phyloP scores from a whole-genome alignment of 2,113 vertebrate species.

The Philantomba maxwellii region DNA sequence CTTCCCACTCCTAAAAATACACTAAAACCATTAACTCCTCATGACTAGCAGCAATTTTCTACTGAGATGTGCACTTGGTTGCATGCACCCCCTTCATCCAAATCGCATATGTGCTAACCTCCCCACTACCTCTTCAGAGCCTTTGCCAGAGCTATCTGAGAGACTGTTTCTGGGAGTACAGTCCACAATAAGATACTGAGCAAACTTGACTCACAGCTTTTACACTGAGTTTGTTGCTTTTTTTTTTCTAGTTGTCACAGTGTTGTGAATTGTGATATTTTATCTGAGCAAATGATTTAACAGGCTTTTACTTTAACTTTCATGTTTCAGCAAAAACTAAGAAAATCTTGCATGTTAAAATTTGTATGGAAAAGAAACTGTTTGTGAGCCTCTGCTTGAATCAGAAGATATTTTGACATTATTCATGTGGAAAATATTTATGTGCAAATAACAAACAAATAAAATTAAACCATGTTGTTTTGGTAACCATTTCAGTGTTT shows the following conservation, averaged over 20 bases:
- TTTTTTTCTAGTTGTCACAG: neutral
- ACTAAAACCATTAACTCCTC: neutral
- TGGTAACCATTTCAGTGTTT: constrained; percentile 26
- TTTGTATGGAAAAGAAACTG: neutral
- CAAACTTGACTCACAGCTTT: neutral
- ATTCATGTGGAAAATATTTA: constrained; percentile 71
- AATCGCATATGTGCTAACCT: neutral
- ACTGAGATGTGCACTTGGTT: neutral
- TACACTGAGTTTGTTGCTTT: neutral
- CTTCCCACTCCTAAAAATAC: neutral
- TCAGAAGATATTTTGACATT: constrained; percentile 47
- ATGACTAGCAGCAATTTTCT: neutral
- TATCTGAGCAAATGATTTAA: constrained; percentile 19
- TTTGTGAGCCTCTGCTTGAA: constrained; percentile 22
- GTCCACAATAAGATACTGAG: neutral
- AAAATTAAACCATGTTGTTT: constrained; percentile 50
- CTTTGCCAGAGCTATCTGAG: neutral
- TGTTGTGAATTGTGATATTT: neutral
- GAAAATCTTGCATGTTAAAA: neutral
- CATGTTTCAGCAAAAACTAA: constrained; percentile 11
- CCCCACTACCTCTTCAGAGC: neutral
- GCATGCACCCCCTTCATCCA: neutral
- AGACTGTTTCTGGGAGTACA: neutral
- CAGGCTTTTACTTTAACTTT: constrained; percentile 3
- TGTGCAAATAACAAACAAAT: constrained; percentile 55